These are phyloP conservation scores for Alligator sinensis DNA, from an alignment of 2,113 vertebrate genomes.

Conservation along the genomic window DNA sequence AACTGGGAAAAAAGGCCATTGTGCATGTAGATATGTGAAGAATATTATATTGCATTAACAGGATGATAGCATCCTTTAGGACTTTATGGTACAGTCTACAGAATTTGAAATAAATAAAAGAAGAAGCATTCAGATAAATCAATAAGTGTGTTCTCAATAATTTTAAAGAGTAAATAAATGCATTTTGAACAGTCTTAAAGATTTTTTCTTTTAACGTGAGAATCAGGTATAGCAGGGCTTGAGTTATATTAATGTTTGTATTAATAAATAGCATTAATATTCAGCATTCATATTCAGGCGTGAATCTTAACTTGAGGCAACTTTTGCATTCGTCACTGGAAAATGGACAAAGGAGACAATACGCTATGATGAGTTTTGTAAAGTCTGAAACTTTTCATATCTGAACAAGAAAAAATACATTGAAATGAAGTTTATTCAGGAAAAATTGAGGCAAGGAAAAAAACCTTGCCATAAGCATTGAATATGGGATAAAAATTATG, in stretches of 20 bases:
- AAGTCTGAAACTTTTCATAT: not conserved
- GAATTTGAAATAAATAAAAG: not conserved
- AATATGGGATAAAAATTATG: not conserved
- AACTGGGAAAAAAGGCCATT: not conserved
- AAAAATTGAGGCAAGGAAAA: not conserved
- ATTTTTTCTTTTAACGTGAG: not conserved
- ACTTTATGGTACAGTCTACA: not conserved
- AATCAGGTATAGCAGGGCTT: not conserved
- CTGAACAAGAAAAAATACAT: not conserved
- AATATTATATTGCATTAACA: not conserved
- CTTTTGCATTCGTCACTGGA: not conserved
- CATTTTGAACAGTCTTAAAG: not conserved
- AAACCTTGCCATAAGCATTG: not conserved
- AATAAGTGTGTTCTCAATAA: not conserved
- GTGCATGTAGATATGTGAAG: not conserved
- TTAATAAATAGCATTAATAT: not conserved
- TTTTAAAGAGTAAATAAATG: not conserved
- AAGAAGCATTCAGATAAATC: not conserved
- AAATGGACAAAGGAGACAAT: not conserved
- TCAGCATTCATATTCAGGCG: not conserved
- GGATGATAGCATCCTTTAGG: not conserved
- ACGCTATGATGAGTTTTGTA: not conserved
- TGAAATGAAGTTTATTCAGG: not conserved
- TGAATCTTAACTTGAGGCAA: not conserved
- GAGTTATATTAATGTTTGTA: not conserved